A percentile compares a stretch with the other conserved stretches of the same genome.
Conservation (phyloP, 1,140 invertebrate genomes). For the Bombus pascuorum region DNA sequence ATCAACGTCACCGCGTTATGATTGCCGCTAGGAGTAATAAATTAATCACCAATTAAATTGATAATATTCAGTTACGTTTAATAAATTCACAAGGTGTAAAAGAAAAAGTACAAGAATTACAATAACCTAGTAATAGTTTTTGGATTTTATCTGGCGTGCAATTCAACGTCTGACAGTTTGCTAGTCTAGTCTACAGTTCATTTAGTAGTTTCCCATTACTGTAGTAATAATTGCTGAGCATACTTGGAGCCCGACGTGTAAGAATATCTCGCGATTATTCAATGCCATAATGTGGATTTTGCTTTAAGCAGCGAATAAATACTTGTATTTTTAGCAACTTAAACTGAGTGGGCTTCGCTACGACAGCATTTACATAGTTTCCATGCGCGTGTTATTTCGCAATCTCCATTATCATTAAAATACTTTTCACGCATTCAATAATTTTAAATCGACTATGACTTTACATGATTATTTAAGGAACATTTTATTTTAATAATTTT, state of each 20-base stretch:
- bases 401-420: not conserved
- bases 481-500: not conserved
- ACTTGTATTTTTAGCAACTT: not conserved
- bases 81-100: not conserved
- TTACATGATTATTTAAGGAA: not conserved
- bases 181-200: not conserved
- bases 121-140: not conserved
- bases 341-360: not conserved
- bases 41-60: not conserved
- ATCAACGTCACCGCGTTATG: not conserved
- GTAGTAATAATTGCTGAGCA: conserved; percentile 20
- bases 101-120: not conserved
- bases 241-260: conserved; percentile 12
- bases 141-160: not conserved
- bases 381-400: too few species aligned
- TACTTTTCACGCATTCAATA: not conserved
- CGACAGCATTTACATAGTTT: not conserved
- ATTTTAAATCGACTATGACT: not conserved
- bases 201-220: conserved; percentile 12
- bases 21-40: not conserved
- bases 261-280: conserved; percentile 22
- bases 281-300: conserved; percentile 17
- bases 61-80: not conserved
- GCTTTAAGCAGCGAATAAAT: conserved; percentile 11
- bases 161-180: not conserved